Conservation (phyloP, 2,113 vertebrate species). For the Muscicapa adusta region DNA sequence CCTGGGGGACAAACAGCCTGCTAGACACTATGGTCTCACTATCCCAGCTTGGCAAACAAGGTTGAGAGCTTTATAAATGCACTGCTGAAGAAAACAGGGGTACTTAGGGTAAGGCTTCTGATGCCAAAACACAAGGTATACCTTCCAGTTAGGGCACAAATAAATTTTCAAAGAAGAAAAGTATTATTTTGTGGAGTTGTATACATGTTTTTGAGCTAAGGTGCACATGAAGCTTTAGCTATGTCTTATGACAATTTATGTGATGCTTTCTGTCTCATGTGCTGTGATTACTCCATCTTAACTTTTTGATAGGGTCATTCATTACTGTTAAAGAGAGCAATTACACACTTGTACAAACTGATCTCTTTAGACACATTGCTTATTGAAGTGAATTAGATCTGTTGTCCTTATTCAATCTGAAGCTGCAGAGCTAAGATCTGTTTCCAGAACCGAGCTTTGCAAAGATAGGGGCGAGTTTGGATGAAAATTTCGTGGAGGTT, state of each 20-base stretch:
- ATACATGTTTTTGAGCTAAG: not conserved
- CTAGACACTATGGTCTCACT: slow-evolving; percentile 1
- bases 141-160: not conserved
- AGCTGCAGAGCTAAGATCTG: not conserved
- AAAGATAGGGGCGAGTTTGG: not conserved
- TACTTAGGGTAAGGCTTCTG: not conserved
- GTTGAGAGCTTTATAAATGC: not conserved
- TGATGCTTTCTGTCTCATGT: not conserved
- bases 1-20: not conserved
- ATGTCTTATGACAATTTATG: not conserved
- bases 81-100: not conserved
- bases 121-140: not conserved
- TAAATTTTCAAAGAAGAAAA: not conserved
- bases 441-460: not conserved
- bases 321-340: not conserved
- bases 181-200: not conserved
- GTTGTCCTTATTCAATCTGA: not conserved
- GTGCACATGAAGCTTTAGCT: not conserved
- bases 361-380: not conserved
- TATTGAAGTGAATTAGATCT: not conserved
- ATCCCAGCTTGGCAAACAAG: not conserved
- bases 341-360: not conserved
- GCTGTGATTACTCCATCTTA: not conserved
- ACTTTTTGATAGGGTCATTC: not conserved
- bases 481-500: not conserved